These are phyloP conservation scores for Clarias platycephalus DNA, from an alignment of 2,797 vertebrate genomes.

Conservation along the genomic window DNA sequence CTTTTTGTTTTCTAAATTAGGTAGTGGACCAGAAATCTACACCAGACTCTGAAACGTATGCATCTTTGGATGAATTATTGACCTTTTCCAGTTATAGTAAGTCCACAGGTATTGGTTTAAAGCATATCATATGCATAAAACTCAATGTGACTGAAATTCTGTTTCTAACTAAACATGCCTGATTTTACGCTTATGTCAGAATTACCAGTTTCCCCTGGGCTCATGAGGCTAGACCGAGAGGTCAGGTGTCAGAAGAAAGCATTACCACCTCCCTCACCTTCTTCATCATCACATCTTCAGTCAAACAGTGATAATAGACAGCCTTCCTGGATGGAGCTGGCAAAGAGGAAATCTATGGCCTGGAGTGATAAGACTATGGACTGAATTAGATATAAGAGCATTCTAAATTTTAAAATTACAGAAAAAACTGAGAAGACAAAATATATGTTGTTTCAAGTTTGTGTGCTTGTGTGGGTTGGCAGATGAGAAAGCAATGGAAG, in stretches of 20 bases:
- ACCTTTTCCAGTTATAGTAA: constrained; percentile 21
- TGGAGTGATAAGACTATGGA: constrained; percentile 93
- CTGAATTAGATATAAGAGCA: constrained; percentile 51
- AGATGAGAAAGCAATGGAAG: not conserved
- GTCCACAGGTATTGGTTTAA: constrained; percentile 42
- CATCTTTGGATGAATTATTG: constrained; percentile 31
- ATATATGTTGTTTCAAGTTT: not conserved
- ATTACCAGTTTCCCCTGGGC: constrained; percentile 59
- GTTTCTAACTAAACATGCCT: not conserved
- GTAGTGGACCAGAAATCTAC: constrained; percentile 58
- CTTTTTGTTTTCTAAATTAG: constrained; percentile 51
- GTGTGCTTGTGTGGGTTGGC: constrained; percentile 1
- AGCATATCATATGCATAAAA: not conserved
- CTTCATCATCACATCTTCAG: constrained; percentile 62
- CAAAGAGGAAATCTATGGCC: constrained; percentile 96
- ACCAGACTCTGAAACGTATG: constrained; percentile 26
- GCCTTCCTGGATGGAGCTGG: constrained; percentile 96
- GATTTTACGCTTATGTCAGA: constrained; percentile 58
- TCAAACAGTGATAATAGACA: constrained; percentile 71
- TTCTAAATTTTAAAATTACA: not conserved
- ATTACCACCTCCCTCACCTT: constrained; percentile 55
- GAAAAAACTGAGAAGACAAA: not conserved
- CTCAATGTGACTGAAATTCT: not conserved
- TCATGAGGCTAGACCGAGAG: constrained; percentile 70
- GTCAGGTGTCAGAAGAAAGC: constrained; percentile 75